Evolutionary conservation across 2,797 vertebrate species (phyloP), one percentile per base, ranked within the genome.

Genomic region (Esox masquinongy): DNA sequence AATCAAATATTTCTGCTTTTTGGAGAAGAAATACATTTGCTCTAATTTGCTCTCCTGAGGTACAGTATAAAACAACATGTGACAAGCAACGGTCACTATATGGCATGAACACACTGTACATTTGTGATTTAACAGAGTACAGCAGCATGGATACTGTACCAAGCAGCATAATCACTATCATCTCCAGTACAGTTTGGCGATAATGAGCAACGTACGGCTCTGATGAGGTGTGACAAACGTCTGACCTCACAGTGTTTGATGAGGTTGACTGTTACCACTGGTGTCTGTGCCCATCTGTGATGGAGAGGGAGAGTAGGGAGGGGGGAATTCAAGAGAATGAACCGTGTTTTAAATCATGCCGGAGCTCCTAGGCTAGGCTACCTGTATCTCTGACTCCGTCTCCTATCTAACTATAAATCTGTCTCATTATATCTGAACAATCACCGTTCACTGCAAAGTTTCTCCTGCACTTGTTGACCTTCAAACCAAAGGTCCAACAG

Each of bases 161-260:
- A 17, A 59, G 53, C 9, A 9, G 9, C 1, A n/a, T 16, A 19
- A 2, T 59, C 53, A 59, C n/a, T 59, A 59, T 59, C 7, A 59
- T 22, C 53, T 59, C 53, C 53, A 22, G n/a, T 22, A 59, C 53
- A 59, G 53, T 59, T 59, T 59, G n/a, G 19, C n/a, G 53, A 22
- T 59, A 59, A 59, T 59, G 53, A 59, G 19, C 53, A 59, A 22
- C 53, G 19, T 59, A 59, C 7, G 53, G n/a, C n/a, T 9, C 53
- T n/a, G n/a, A 59, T 22, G 53, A 59, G n/a, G n/a, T 59, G 53
- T 59, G 53, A 59, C 53, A 59, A 59, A 59, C 9, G n/a, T 19
- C n/a, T n/a, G n/a, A n/a, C 53, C n/a, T 59, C 53, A 22, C 53
- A 59, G n/a, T 59, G 53, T 59, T 59, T 59, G 53, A 59, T 59